Evolutionary conservation across 2,888 invertebrate species (phyloP).

Genomic region (Trichogramma evanescens): DNA sequence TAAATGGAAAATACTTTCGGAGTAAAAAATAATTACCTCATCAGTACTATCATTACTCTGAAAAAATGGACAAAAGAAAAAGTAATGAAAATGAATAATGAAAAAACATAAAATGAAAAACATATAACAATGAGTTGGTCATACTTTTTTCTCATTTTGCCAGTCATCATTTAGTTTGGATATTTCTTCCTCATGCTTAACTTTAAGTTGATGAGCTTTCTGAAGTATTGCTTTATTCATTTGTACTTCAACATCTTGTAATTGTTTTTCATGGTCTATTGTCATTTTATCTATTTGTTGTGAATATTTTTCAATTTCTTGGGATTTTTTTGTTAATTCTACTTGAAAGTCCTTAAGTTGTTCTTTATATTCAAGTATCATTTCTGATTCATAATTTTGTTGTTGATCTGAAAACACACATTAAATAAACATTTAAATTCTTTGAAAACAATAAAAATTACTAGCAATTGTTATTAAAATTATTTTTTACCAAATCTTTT

Average conservation of each 20-base stretch:
- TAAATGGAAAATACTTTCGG: background rate
- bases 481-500: slow-evolving; percentile 38
- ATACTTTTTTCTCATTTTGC: slow-evolving; percentile 44
- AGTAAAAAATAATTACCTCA: slow-evolving; percentile 27
- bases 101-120: slow-evolving; percentile 14
- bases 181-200: slow-evolving; percentile 37
- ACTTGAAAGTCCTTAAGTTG: slow-evolving; percentile 41
- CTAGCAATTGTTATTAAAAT: background rate
- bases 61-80: slow-evolving; percentile 2
- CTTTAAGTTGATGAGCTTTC: slow-evolving; percentile 34
- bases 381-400: slow-evolving; percentile 40
- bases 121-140: slow-evolving; percentile 7
- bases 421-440: slow-evolving; percentile 5
- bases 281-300: slow-evolving; percentile 31
- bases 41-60: slow-evolving; percentile 28
- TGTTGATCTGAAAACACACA: slow-evolving; percentile 33
- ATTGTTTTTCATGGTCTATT: slow-evolving; percentile 35
- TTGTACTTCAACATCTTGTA: slow-evolving; percentile 39
- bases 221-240: slow-evolving; percentile 39
- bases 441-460: background rate
- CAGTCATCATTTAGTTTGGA: slow-evolving; percentile 43
- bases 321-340: slow-evolving; percentile 40
- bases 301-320: slow-evolving; percentile 34
- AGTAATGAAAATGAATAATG: slow-evolving; percentile 17
- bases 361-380: slow-evolving; percentile 41